Base-by-base conservation (phyloP, 30 jellyfish, hydroid and myxozoan species). In the Pseudorhiza aurosa region DNA sequence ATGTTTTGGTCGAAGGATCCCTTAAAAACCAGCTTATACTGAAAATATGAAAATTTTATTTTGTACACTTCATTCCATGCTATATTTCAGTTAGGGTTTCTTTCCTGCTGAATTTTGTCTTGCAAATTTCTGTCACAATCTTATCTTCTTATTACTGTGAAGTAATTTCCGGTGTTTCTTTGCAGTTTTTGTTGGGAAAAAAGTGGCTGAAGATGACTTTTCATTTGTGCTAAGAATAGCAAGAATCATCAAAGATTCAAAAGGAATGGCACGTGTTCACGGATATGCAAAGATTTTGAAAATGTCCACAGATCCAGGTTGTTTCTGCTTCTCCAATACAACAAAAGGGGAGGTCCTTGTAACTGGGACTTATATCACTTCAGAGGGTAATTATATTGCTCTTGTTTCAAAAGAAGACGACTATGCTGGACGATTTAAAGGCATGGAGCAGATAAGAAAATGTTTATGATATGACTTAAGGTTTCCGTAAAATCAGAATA, bases 161-260 rank as follows among this genome's bases (percentile, higher is more conserved):
- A n/a, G n/a, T n/a, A n/a, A n/a, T n/a, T n/a, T n/a, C n/a, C n/a
- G n/a, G 26, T 35, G 12, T 32, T 17, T 36, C 17, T 47, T 65
- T 60, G 1, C n/a, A 78, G 90, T 68, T 30, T 18, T 62, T 2
- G 58, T 68, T 33, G 90, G 90, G 47, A 78, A 78, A 50, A 31
- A 21, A 18, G 57, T 78, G 18, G 8, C 25, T 8, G 90, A 78
- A 47, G 75, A 47, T 15, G 51, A 25, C 0, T 18, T 15, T 26
- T 30, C 65, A 2, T 29, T 58, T 40, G 12, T 8, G 11, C 10
- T 78, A 12, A 46, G 35, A 63, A 53, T 78, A 1, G 30, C 55
- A 2, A 26, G 30, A 42, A 49, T 78, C 18, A 15, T 78, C 39
- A 46, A 63, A n/a, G 91, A 80, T 56, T 18, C 58, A 36, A 50